These are phyloP conservation scores for Cotesia chilonis DNA, from an alignment of 1,140 invertebrate genomes.

Conservation along the genomic window DNA sequence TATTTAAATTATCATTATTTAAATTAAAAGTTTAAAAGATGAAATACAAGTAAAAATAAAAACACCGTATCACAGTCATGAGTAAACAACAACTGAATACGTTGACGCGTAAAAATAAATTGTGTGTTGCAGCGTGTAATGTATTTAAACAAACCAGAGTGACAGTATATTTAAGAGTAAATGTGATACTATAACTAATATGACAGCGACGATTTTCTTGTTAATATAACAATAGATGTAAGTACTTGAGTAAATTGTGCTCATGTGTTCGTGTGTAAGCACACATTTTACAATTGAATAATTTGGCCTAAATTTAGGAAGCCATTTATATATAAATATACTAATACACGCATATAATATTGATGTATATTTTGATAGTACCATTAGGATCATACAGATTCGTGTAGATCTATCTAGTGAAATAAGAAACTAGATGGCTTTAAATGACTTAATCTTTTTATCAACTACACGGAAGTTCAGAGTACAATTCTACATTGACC, in stretches of 20 bases:
- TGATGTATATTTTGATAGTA: conserved; percentile 17
- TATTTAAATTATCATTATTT: too few relatives aligned
- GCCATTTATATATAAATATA: conserved; percentile 29
- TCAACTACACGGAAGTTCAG: conserved; percentile 15
- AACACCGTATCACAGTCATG: neutral
- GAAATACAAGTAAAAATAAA: neutral
- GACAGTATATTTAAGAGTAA: conserved; percentile 1
- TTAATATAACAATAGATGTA: conserved; percentile 45
- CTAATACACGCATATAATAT: neutral
- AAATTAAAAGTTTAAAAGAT: neutral
- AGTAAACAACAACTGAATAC: too few relatives aligned
- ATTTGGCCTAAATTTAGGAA: conserved; percentile 60
- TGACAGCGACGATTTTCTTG: conserved; percentile 45
- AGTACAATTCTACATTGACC: conserved; percentile 9
- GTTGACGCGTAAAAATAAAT: too few relatives aligned
- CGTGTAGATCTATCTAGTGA: conserved; percentile 11
- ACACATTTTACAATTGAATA: conserved; percentile 56
- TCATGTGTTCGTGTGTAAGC: conserved; percentile 36
- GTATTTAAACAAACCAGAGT: conserved; percentile 1
- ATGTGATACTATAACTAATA: conserved; percentile 16
- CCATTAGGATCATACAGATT: neutral
- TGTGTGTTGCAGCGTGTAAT: too few relatives aligned
- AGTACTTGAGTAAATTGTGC: conserved; percentile 38
- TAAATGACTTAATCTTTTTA: conserved; percentile 12
- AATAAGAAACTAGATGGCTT: neutral